Conservation (phyloP, 2,888 invertebrate genomes). For the Drosophila monieri region DNA sequence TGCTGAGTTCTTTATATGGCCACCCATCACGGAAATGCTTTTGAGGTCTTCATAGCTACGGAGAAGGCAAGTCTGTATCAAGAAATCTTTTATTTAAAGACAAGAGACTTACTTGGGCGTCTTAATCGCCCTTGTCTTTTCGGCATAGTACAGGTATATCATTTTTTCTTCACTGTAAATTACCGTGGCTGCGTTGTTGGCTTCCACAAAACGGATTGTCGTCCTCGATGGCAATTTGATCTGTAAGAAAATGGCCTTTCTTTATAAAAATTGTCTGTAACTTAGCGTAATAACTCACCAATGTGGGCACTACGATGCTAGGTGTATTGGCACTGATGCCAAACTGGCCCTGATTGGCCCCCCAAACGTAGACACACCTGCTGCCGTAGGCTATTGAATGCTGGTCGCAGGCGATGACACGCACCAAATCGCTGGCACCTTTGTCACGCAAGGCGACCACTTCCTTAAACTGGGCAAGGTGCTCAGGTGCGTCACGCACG, state of each 20-base stretch:
- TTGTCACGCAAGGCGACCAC: slow-evolving; percentile 80
- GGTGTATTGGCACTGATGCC: slow-evolving; percentile 84
- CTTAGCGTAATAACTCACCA: slow-evolving; percentile 55
- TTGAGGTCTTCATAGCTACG: slow-evolving; percentile 80
- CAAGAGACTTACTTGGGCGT: slow-evolving; percentile 77
- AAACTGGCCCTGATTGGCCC: slow-evolving; percentile 92
- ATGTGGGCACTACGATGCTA: slow-evolving; percentile 68
- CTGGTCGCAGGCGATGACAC: slow-evolving; percentile 88
- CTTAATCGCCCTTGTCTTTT: slow-evolving; percentile 76
- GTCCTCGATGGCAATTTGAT: slow-evolving; percentile 71
- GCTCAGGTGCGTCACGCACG: slow-evolving; percentile 85
- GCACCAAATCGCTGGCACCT: slow-evolving; percentile 83
- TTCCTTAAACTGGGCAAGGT: slow-evolving; percentile 80
- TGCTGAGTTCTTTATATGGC: slow-evolving; percentile 67
- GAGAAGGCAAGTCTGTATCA: neutral
- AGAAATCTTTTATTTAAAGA: neutral
- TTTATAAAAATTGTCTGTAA: neutral
- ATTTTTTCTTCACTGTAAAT: slow-evolving; percentile 73
- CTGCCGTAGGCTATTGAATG: slow-evolving; percentile 89
- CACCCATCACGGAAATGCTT: slow-evolving; percentile 78
- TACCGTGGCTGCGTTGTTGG: slow-evolving; percentile 81
- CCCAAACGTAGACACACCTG: slow-evolving; percentile 90
- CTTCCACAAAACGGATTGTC: slow-evolving; percentile 82
- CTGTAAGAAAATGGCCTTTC: slow-evolving; percentile 40
- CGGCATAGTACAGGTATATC: slow-evolving; percentile 79